A percentile compares a stretch with the other conserved stretches of the same genome.
phyloP scores from a whole-genome alignment of 2,113 vertebrate genomes.

The Typhlomys cinereus region DNA sequence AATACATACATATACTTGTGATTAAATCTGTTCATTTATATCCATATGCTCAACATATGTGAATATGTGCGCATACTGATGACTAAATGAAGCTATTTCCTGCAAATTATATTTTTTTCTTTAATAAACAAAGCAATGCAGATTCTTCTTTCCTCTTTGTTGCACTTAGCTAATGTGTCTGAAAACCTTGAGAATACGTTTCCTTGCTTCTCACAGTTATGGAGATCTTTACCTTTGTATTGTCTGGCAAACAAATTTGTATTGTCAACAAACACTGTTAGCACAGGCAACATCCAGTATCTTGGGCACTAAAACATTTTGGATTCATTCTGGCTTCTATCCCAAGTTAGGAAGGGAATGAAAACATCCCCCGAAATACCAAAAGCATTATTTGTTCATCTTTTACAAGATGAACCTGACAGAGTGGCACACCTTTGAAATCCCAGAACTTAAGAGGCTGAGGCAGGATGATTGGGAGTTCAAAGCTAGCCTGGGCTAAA shows the following conservation, averaged over 20 bases:
- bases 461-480: not conserved
- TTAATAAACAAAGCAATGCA: not conserved
- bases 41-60: not conserved
- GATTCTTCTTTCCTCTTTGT: not conserved
- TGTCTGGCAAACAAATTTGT: not conserved
- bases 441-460: not conserved
- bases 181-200: not conserved
- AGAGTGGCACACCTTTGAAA: not conserved
- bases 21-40: not conserved
- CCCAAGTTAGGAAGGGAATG: not conserved
- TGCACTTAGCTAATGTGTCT: not conserved
- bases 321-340: not conserved
- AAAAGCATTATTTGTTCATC: not conserved
- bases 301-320: not conserved
- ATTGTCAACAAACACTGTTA: not conserved
- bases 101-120: not conserved
- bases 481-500: not conserved
- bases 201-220: not conserved
- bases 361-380: not conserved
- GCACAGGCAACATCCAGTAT: not conserved
- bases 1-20: not conserved
- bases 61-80: not conserved
- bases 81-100: not conserved
- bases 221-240: not conserved
- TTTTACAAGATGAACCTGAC: too few relatives aligned